Base-by-base conservation (phyloP, 1,140 invertebrate species). In the Frieseomelitta varia region DNA sequence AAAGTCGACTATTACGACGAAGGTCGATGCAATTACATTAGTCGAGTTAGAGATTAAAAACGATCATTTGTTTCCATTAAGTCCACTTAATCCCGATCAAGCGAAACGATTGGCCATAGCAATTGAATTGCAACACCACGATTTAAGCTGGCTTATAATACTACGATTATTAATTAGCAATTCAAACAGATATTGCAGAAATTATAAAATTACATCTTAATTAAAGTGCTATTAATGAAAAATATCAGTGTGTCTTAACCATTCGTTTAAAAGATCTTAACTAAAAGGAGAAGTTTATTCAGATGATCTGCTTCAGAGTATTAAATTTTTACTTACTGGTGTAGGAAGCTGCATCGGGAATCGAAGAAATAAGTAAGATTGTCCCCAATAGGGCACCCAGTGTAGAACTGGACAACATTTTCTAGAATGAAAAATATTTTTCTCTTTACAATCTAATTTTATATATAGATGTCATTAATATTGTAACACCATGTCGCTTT, bases 311-410 rank as follows among this genome's bases (percentile, higher is more conserved):
- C 8, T 24, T 19, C 2, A 74, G 55, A 55, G 30, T 47, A 67
- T 10, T 47, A 53, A 2, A 51, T 74, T 53, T 55, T 77, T 77
- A 91, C 93, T 93, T 77, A 95, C 94, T 95, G n/a, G 90, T 93
- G 78, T 92, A 94, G 71, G 93, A 90, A 27, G 84, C 58, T 15
- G 79, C 83, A 89, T 84, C 53, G 11, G 82, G 88, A 39, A 90
- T 61, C 2, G 67, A 61, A 47, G 73, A 58, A 53, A 87, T 81
- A 73, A 87, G 27, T n/a, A 90, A 39, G 24, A 89, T n/a, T 4
- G 74, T 73, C 19, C 83, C 76, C 10, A 91, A 79, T 63, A 91
- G 67, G 63, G 89, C 61, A 68, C 87, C 72, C 27, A 89, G 84
- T 53, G 73, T 78, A 78, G 72, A 81, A 27, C 78, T 87, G 27